Base-by-base conservation (phyloP, 53 echinoderm and acorn worm genomes). In the Antedon mediterranea region DNA sequence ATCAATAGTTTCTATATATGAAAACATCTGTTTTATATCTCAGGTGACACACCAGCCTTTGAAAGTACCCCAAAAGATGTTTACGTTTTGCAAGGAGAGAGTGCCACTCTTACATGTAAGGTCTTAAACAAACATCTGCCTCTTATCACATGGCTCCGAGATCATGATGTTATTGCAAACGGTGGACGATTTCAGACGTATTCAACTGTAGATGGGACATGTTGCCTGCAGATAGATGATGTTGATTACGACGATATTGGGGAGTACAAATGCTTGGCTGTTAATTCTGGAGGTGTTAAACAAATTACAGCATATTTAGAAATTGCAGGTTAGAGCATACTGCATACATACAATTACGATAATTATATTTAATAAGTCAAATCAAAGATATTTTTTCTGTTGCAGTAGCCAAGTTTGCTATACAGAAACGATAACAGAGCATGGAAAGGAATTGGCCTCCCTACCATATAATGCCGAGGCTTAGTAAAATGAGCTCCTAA, bases 251-350 rank as follows among this genome's bases (percentile, higher is more conserved):
- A 87, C 30, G 97, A 97, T 43, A 89, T 97, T 13, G 97, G 97
- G 28, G 97, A 97, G 75, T 97, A 97, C 71, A 85, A 92, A 76
- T 97, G 97, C 76, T 84, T 97, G 20, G 97, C 92, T 42, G 84
- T 85, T 72, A 97, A 92, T 77, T 83, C 85, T 20, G 82, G 80
- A 43, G 97, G 97, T 11, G 83, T 84, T 72, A 78, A 92, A n/a
- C 87, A 85, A 74, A 87, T 87, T 71, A 87, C 85, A 70, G 73
- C 92, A 41, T 97, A 91, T 44, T 76, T 97, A 11, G 97, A 97
- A 82, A 85, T 97, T 26, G 97, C 97, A 86, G 97, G 97, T 97
- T 23, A 78, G 87, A 30, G 28, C 0, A 30, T 29, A 29, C 71
- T 20, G 14, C 32, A 32, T 75, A 32, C 18, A 77, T 77, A 37